These are phyloP conservation scores for Dallia pectoralis DNA, from an alignment of 2,797 vertebrate species.

Conservation along the genomic window DNA sequence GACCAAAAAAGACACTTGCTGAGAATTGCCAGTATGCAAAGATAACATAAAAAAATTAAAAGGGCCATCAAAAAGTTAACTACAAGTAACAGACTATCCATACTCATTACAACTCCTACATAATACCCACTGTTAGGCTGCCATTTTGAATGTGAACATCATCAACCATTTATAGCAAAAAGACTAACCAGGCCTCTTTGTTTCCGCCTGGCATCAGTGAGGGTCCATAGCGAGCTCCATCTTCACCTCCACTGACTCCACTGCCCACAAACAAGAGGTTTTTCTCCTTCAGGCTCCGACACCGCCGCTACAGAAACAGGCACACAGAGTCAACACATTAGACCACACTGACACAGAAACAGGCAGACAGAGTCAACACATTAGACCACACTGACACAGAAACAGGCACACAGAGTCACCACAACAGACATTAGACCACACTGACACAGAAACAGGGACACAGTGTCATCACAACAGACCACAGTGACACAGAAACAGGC, in stretches of 20 bases:
- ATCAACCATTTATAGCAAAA: not conserved
- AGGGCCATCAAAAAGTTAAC: no score
- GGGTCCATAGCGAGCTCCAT: slow-evolving; percentile 92
- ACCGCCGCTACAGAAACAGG: slow-evolving; percentile 81
- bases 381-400: slow-evolving; percentile 7
- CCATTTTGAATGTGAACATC: not conserved
- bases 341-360: slow-evolving; percentile 15
- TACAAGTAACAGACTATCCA: not conserved
- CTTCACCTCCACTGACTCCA: slow-evolving; percentile 96
- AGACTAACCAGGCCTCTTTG: slow-evolving; percentile 90
- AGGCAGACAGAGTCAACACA: slow-evolving; percentile 17
- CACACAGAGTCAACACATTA: not conserved
- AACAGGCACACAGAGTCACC: slow-evolving; percentile 21
- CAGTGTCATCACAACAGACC: no score
- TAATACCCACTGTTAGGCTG: not conserved
- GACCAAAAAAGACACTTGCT: no score
- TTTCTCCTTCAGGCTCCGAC: slow-evolving; percentile 84
- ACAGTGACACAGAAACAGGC: no score
- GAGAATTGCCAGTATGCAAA: no score
- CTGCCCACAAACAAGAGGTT: slow-evolving; percentile 93
- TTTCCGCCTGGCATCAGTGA: slow-evolving; percentile 98
- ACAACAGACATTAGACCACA: not conserved
- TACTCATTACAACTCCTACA: not conserved
- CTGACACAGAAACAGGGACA: slow-evolving; percentile 32
- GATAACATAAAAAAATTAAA: no score